phyloP scores from a whole-genome alignment of 2,113 vertebrate species.

The Notiomystis cincta region DNA sequence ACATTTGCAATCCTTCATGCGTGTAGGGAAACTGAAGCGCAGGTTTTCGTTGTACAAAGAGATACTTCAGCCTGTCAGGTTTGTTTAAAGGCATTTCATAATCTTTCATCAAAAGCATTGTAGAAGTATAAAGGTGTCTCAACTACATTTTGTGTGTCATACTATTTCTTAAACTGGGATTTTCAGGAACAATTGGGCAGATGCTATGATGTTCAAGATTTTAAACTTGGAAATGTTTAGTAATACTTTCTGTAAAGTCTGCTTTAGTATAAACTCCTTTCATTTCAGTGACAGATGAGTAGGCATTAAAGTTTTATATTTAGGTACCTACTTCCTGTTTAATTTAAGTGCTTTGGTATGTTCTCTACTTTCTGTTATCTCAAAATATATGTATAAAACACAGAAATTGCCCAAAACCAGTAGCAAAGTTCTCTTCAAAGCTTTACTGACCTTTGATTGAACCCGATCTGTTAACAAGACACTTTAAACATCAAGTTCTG shows the following conservation, averaged over 20 bases:
- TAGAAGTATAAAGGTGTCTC: not conserved
- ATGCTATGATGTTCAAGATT: not conserved
- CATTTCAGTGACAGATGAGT: not conserved
- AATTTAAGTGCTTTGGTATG: not conserved
- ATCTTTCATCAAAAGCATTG: not conserved
- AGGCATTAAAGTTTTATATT: not conserved
- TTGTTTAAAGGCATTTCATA: not conserved
- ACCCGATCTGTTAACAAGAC: not conserved
- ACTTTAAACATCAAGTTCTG: not conserved
- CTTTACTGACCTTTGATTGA: not conserved
- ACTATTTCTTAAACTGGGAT: not conserved
- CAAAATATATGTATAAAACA: not conserved
- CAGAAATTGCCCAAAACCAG: not conserved
- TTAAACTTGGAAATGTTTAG: not conserved
- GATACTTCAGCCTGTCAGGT: not conserved
- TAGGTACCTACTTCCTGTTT: not conserved
- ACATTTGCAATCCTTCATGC: not conserved
- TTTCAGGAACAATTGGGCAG: not conserved
- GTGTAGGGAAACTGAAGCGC: not conserved
- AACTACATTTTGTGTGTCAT: not conserved
- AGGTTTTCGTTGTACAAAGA: not conserved
- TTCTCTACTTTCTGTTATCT: not conserved
- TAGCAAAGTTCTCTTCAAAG: not conserved
- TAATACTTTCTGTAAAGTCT: not conserved
- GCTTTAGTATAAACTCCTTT: not conserved